Evolutionary conservation across 2,797 vertebrate genomes (phyloP).

Genomic region (Eidolon dupreanum): DNA sequence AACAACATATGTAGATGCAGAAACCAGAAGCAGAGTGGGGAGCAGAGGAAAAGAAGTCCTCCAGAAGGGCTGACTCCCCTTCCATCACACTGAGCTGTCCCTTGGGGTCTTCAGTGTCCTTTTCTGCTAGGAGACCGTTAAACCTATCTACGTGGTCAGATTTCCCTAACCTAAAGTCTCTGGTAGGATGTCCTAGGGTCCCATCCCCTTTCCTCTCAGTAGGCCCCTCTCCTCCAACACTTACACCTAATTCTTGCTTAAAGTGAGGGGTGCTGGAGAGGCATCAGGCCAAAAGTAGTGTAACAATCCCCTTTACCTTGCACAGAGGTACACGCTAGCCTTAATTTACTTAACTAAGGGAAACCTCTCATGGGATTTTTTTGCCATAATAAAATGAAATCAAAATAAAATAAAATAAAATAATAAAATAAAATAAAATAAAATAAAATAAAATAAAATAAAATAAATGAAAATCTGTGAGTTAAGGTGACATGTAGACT

Average conservation of each 20-base stretch:
- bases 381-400: constrained; percentile 46
- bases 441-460: not conserved
- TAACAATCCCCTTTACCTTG: not conserved
- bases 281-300: not conserved
- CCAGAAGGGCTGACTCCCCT: not conserved
- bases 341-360: constrained; percentile 48
- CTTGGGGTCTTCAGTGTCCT: not conserved
- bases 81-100: not conserved
- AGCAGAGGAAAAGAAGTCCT: not conserved
- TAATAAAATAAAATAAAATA: no score
- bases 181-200: not conserved
- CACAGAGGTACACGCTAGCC: not conserved
- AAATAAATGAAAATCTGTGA: not conserved
- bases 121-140: constrained; percentile 1
- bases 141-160: not conserved
- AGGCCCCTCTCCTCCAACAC: not conserved
- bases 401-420: constrained; percentile 7
- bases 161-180: not conserved
- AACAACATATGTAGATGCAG: not conserved
- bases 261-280: not conserved
- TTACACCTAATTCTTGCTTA: not conserved
- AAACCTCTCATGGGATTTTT: constrained; percentile 11
- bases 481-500: constrained; percentile 32
- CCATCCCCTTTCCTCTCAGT: not conserved
- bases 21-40: constrained; percentile 11